A percentile compares a stretch with the other conserved stretches of the same genome.
Conservation (phyloP, 2,113 vertebrate genomes). For the Phylloscopus trochiloides region DNA sequence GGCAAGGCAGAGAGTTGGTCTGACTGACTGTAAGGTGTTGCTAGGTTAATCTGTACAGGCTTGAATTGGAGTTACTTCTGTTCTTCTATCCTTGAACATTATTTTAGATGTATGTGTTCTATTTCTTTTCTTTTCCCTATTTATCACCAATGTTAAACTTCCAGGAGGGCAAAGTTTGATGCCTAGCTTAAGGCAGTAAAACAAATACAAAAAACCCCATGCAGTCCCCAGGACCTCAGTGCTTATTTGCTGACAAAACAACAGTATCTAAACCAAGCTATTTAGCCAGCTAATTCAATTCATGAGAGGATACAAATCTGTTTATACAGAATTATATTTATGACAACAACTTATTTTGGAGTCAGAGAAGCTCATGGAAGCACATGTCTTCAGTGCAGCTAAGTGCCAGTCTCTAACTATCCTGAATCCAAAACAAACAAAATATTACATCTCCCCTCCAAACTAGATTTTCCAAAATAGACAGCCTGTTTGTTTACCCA, state of each 20-base stretch:
- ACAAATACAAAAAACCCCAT: background rate
- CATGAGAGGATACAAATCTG: background rate
- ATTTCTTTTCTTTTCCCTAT: background rate
- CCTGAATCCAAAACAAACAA: background rate
- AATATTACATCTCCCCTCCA: background rate
- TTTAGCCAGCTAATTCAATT: background rate
- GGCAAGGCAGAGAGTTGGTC: background rate
- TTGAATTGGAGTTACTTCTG: background rate
- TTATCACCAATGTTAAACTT: background rate
- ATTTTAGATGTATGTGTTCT: background rate
- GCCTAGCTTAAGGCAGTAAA: background rate
- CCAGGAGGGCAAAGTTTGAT: background rate
- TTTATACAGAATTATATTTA: background rate
- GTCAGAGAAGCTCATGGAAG: background rate
- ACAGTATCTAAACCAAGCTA: background rate
- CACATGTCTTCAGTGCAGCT: background rate
- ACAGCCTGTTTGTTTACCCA: background rate
- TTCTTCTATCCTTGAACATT: background rate
- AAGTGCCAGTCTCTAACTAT: background rate
- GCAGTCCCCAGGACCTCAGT: background rate
- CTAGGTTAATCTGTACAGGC: background rate
- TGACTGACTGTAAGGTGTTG: background rate
- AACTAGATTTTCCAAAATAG: background rate
- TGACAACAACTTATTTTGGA: background rate
- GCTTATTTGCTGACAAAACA: background rate